phyloP scores from a whole-genome alignment of 2,888 invertebrate species.

The Drosophila longiperda region DNA sequence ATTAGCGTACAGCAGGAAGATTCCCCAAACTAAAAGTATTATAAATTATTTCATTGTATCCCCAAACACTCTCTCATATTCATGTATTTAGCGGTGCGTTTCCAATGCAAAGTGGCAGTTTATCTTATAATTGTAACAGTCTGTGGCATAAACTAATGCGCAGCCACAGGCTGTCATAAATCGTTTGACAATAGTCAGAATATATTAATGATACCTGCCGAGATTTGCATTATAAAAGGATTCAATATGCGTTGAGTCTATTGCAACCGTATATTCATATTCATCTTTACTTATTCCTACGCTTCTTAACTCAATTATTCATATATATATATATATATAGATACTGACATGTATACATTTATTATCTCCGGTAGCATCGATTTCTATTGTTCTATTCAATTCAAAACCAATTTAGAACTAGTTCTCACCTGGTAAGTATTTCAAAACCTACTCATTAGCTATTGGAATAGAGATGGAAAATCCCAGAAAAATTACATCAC shows the following conservation, averaged over 20 bases:
- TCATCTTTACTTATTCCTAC: neutral
- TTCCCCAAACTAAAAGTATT: neutral
- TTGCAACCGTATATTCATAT: constrained; percentile 5
- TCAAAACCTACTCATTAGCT: constrained; percentile 31
- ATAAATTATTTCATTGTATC: constrained; percentile 25
- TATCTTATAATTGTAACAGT: constrained; percentile 80
- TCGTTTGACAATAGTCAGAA: constrained; percentile 50
- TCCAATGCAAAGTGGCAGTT: constrained; percentile 76
- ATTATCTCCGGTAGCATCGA: constrained; percentile 62
- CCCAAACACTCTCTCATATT: constrained; percentile 7
- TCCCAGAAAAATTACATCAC: constrained; percentile 32
- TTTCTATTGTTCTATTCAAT: constrained; percentile 55
- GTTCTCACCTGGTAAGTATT: constrained; percentile 44
- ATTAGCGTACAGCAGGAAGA: constrained; percentile 23
- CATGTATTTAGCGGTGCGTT: constrained; percentile 71
- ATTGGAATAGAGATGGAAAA: constrained; percentile 6
- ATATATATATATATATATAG: neutral
- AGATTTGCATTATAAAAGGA: constrained; percentile 74
- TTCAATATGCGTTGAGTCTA: constrained; percentile 10
- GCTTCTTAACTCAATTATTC: neutral
- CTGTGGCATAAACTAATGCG: constrained; percentile 61
- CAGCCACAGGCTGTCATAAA: constrained; percentile 60
- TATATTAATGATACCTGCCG: constrained; percentile 55
- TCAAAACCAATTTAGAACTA: constrained; percentile 41
- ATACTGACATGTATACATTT: constrained; percentile 2